Conservation (phyloP, 2,888 invertebrate genomes). For the Octonoba sinensis region DNA sequence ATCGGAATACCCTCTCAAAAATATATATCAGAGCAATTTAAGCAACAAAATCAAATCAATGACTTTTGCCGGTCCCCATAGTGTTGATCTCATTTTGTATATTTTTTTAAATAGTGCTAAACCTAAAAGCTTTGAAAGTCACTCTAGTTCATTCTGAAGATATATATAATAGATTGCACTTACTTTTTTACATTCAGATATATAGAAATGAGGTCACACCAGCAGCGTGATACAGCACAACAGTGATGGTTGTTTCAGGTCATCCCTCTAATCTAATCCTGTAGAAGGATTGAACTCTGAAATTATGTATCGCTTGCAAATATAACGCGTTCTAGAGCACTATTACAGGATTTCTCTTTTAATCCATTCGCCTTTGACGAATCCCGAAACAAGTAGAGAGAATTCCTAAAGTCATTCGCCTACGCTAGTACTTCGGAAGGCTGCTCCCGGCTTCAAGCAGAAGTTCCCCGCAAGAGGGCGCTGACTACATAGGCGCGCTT, state of each 20-base stretch:
- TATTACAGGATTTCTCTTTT: not conserved
- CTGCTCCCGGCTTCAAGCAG: conserved; percentile 22
- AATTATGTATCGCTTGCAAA: too few relatives aligned
- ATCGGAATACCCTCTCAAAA: too few relatives aligned
- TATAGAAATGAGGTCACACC: conserved; percentile 15
- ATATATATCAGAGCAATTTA: too few relatives aligned
- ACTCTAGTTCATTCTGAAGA: not conserved
- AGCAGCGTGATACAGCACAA: conserved; percentile 10
- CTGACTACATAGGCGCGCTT: not conserved
- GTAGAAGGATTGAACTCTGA: too few relatives aligned
- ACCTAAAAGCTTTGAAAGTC: too few relatives aligned
- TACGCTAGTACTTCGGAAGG: not conserved
- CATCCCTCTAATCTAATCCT: conserved; percentile 10
- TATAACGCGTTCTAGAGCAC: too few relatives aligned
- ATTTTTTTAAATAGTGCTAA: too few relatives aligned
- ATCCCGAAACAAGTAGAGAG: not conserved
- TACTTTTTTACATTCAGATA: conserved; percentile 19
- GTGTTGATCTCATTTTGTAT: too few relatives aligned
- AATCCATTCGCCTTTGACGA: conserved; percentile 1
- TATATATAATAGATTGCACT: conserved; percentile 6
- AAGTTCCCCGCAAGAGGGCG: conserved; percentile 15
- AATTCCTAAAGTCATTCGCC: not conserved
- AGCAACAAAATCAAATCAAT: too few relatives aligned
- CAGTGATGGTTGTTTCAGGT: conserved; percentile 14
- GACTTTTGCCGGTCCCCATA: too few relatives aligned